Base-by-base conservation (phyloP, 1,140 invertebrate species). In the Neocloeon triangulifer region DNA sequence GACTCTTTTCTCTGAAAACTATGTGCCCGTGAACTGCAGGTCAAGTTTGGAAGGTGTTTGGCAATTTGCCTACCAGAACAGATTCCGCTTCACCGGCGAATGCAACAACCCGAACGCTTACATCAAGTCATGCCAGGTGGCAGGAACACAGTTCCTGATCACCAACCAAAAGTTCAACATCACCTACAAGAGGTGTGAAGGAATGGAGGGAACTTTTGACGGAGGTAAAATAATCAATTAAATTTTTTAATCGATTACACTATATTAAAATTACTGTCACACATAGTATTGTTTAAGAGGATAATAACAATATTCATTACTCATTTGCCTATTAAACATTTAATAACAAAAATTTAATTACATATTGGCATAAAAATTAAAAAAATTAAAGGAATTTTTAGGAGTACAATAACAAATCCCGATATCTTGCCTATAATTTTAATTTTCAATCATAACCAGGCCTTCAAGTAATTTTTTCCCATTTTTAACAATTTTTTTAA, bases 91-190 rank as follows among this genome's bases (percentile, higher is more conserved):
- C 46, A 86, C 81, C 17, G 84, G 85, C 18, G 84, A 89, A 51
- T 92, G 85, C 48, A 66, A 69, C 42, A 57, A 85, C 52, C 73
- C 73, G 1, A 80, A 89, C 52, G 82, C 79, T 4, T 69, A 76
- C 42, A 88, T 97, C 38, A 69, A 68, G 43, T 92, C 89, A 0
- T 97, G 91, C 56, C 91, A 96, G 57, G 81, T 77, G 9, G 81
- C 89, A 20, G 91, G 89, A 35, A 88, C 85, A 9, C 80, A 92
- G 50, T 92, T 91, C 53, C 69, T 91, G 23, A 92, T 94, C 39
- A 82, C 86, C 18, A 97, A 96, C 59, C 82, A 95, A 50, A 89
- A 94, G 46, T 96, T 96, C 43, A 82, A 85, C 43, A 88, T 96
- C 34, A 88, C 79, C 5, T 97, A 92, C 49, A 75, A 76, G 36